Percentiles rank a stretch among this genome's conserved stretches.
Conservation (phyloP, 1,140 invertebrate species). For the roundworm (Caenorhabditis elegans) region WBcel235 BX284602.5:13279501-13280000, state of each 20-base stretch:
- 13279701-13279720: conserved; percentile 45
- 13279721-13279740: conserved; percentile 42
- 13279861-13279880: too few species aligned
- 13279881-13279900: too few species aligned
- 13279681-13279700: conserved; percentile 29
- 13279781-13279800: neutral
- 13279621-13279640: neutral
- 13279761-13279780: conserved; percentile 33
- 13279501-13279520: too few species aligned
- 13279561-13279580: too few species aligned
- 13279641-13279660: conserved; percentile 17
- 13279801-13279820: too few species aligned
- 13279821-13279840: too few species aligned
- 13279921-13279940: too few species aligned
- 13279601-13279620: too few species aligned
- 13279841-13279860: too few species aligned
- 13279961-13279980: neutral
- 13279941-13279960: neutral
- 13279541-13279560: too few species aligned
- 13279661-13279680: conserved; percentile 6
- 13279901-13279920: conserved; percentile 14
- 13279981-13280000: neutral
- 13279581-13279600: too few species aligned
- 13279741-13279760: conserved; percentile 42
- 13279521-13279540: too few species aligned